Evolutionary conservation across 1,140 invertebrate genomes (phyloP).

Genomic region (Tigriopus japonicus): DNA sequence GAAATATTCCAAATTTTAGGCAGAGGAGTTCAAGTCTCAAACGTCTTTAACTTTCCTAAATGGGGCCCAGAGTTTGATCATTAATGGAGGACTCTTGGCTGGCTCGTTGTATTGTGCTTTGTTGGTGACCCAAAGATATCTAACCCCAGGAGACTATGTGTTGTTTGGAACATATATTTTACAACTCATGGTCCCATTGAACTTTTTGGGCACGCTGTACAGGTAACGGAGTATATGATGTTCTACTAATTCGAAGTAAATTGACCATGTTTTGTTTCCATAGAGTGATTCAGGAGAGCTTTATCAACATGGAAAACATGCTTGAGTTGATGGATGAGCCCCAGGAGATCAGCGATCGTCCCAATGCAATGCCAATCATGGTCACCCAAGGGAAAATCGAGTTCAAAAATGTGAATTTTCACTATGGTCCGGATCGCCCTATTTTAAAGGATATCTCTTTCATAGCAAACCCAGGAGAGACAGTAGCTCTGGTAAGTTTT

Average conservation of each 20-base stretch:
- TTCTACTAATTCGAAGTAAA: too few species aligned
- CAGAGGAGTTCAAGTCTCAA: not conserved
- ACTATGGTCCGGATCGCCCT: constrained; percentile 56
- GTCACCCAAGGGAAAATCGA: constrained; percentile 57
- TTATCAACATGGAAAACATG: constrained; percentile 99
- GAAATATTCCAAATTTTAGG: too few species aligned
- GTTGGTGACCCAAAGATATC: constrained; percentile 43
- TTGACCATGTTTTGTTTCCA: constrained; percentile 16
- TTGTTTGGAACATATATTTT: constrained; percentile 86
- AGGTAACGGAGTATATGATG: too few species aligned
- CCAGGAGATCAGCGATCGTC: constrained; percentile 62
- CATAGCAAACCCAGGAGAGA: constrained; percentile 64
- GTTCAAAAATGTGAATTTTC: constrained; percentile 72
- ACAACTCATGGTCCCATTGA: constrained; percentile 84
- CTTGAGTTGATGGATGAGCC: constrained; percentile 75
- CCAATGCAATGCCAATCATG: constrained; percentile 47
- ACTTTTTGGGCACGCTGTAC: constrained; percentile 97
- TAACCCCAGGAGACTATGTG: constrained; percentile 85
- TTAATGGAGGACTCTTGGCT: constrained; percentile 60
- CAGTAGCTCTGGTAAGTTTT: constrained; percentile 46
- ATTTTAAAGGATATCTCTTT: constrained; percentile 73
- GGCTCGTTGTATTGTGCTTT: constrained; percentile 74
- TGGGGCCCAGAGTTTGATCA: constrained; percentile 67
- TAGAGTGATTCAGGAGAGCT: constrained; percentile 87
- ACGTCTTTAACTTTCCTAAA: constrained; percentile 56